Evolutionary conservation across 2,113 vertebrate species (phyloP), one percentile per base, ranked within the genome.

Genomic region (Gallinago jamesoni): DNA sequence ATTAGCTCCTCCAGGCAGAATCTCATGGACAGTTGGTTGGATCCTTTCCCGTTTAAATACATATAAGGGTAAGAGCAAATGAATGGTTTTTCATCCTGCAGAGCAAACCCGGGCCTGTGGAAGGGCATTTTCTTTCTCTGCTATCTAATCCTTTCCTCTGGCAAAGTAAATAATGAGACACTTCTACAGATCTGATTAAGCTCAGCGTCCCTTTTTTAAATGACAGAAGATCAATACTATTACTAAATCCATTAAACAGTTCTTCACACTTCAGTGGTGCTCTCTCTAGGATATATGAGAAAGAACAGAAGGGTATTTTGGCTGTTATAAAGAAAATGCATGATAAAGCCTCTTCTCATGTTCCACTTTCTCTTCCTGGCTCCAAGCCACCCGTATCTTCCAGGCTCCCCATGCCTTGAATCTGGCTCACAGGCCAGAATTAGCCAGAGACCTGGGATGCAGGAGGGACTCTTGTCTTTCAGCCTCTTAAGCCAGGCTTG

Each of bases 211-310:
- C 47, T 80, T 88, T 88, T 83, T 91, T 74, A 78, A 95, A 86
- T 59, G 75, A 86, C 47, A 66, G 72, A 69, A 66, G 72, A 97
- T 97, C 97, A 93, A 96, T 97, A 86, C 81, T 94, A 95, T 95
- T 92, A 86, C 70, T 86, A 96, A 94, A 96, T 90, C 86, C 84
- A 91, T 95, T 91, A 95, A 89, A 74, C 28, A 59, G 77, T 89
- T 89, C 93, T 94, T 95, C 93, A 84, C 90, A 94, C 78, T 95
- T 94, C 90, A 94, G 14, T 75, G 92, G 83, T 85, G 72, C 45
- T 85, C 77, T 79, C 33, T 89, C 31, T 88, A 78, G 79, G 82
- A 90, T 89, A 74, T 74, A 47, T 55, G 67, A 93, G 77, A 92
- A 93, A 84, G 80, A 93, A 93, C 68, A 90, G 82, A 90, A 55